A percentile compares a stretch with the other conserved stretches of the same genome.
phyloP scores from a whole-genome alignment of 2,888 invertebrate species.

The Slavum lentiscoides region DNA sequence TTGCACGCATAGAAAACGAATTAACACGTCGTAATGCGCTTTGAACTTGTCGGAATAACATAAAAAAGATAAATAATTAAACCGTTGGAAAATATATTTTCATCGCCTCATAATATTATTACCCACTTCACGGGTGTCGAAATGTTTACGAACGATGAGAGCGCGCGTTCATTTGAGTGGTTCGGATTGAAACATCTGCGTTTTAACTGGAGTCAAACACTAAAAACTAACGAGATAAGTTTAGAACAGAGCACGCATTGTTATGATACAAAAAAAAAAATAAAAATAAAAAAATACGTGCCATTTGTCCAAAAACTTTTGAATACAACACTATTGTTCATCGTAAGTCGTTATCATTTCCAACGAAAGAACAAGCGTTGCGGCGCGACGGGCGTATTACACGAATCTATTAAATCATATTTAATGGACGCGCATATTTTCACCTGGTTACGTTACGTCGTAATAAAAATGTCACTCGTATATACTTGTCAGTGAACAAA shows the following conservation, averaged over 20 bases:
- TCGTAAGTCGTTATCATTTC: neutral
- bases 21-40: neutral
- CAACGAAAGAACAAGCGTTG: neutral
- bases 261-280: constrained; percentile 1
- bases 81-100: neutral
- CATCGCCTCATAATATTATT: neutral
- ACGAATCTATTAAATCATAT: neutral
- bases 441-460: neutral
- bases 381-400: neutral
- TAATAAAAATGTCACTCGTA: no score
- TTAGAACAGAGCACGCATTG: constrained; percentile 11
- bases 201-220: constrained; percentile 17
- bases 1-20: neutral
- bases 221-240: constrained; percentile 45
- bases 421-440: neutral
- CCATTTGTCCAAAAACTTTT: constrained; percentile 37
- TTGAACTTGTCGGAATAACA: neutral
- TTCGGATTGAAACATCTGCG: constrained; percentile 23
- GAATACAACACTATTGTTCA: constrained; percentile 18
- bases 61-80: neutral
- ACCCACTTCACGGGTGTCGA: neutral
- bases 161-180: neutral
- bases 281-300: neutral
- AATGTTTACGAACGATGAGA: neutral
- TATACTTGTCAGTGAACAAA: no score